These are phyloP conservation scores for Brachionus paranguensis DNA, from an alignment of 1,140 invertebrate genomes.

Conservation along the genomic window DNA sequence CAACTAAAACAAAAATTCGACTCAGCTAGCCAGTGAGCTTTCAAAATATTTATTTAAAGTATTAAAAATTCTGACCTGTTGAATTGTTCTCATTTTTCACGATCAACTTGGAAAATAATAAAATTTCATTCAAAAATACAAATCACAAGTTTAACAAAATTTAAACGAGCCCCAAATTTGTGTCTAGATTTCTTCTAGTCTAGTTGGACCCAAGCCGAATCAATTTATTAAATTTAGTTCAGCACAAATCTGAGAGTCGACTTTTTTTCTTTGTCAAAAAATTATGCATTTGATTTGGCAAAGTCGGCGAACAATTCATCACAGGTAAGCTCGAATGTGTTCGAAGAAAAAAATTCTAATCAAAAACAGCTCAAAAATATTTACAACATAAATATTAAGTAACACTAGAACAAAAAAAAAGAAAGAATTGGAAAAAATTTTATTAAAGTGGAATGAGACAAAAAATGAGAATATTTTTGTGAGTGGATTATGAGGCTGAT, in stretches of 20 bases:
- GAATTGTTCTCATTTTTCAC: not conserved
- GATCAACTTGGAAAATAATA: not conserved
- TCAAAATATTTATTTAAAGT: slow-evolving; percentile 26
- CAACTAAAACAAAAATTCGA: not conserved
- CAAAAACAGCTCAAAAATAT: not conserved
- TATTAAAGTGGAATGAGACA: not conserved
- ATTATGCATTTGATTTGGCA: not conserved
- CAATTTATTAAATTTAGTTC: not conserved
- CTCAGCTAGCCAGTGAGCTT: not conserved
- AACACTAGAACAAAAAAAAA: not conserved
- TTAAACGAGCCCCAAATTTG: not conserved
- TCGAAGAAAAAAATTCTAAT: not conserved
- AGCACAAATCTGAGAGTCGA: not conserved
- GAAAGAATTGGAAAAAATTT: not conserved
- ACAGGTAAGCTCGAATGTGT: not conserved
- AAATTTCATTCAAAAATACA: not conserved
- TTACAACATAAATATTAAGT: slow-evolving; percentile 20
- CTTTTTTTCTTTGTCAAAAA: not conserved
- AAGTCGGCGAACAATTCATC: not conserved
- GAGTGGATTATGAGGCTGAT: not conserved
- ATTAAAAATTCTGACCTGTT: slow-evolving; percentile 26
- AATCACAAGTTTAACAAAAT: not conserved
- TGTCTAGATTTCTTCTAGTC: not conserved
- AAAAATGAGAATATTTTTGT: not conserved
- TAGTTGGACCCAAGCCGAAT: not conserved